Percentiles rank a stretch among this genome's conserved stretches.
phyloP scores from a whole-genome alignment of 2,113 vertebrate genomes.

The Pseudois nayaur region DNA sequence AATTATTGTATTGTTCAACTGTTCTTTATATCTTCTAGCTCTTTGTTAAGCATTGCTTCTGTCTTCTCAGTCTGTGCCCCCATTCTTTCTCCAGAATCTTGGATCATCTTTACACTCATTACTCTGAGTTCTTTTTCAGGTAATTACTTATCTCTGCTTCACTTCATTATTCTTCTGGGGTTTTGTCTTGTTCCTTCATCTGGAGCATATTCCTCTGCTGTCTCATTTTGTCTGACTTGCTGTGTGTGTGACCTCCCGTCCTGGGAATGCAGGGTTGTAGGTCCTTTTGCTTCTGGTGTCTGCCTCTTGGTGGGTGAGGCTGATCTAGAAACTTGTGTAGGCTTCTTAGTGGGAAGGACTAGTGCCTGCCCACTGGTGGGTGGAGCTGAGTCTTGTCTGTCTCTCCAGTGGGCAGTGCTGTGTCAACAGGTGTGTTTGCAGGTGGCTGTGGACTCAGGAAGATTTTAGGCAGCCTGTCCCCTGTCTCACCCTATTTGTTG shows the following conservation, averaged over 20 bases:
- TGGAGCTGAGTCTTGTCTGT: background rate
- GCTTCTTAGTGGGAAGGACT: background rate
- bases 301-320: background rate
- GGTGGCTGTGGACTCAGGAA: background rate
- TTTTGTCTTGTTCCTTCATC: background rate
- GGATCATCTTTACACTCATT: background rate
- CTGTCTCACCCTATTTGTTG: background rate
- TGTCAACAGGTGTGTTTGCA: background rate
- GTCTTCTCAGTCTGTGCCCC: background rate
- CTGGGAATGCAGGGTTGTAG: background rate
- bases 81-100: background rate
- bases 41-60: background rate
- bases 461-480: background rate
- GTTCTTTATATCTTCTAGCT: background rate
- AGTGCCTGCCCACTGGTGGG: background rate
- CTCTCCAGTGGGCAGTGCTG: background rate
- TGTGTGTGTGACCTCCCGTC: background rate
- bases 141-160: background rate
- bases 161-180: background rate
- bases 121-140: background rate
- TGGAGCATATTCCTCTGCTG: background rate
- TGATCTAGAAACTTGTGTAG: background rate
- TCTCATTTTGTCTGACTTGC: background rate
- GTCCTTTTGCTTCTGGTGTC: background rate
- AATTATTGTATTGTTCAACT: background rate